Conservation (phyloP, 2,113 vertebrate species). For the Echinops telfairi region DNA sequence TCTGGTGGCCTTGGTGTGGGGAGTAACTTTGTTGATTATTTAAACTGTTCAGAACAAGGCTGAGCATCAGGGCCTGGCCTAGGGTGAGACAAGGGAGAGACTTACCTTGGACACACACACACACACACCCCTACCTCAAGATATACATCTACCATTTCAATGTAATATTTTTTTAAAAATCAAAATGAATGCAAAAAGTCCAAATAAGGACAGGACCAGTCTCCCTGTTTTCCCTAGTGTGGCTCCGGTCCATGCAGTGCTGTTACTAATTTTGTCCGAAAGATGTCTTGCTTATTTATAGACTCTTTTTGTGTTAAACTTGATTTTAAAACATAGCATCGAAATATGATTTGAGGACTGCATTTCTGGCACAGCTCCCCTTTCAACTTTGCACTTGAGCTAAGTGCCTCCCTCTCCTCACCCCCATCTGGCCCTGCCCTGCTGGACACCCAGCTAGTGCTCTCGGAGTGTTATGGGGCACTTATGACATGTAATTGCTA, state of each 20-base stretch:
- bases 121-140: background rate
- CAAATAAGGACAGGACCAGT: conserved; percentile 9
- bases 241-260: background rate
- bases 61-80: background rate
- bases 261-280: background rate
- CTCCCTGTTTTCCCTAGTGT: background rate
- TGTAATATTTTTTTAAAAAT: background rate
- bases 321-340: background rate
- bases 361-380: background rate
- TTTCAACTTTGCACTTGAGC: background rate
- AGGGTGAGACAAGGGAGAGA: background rate
- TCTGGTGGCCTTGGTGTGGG: background rate
- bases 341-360: background rate
- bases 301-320: background rate
- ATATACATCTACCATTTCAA: background rate
- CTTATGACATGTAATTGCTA: background rate
- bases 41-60: background rate
- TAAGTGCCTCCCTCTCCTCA: background rate
- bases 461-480: background rate
- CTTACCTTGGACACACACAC: background rate
- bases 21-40: background rate
- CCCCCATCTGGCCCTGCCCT: background rate
- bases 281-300: background rate
- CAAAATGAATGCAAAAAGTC: background rate
- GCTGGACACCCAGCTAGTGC: background rate